A percentile compares a stretch with the other conserved stretches of the same genome.
phyloP scores from a whole-genome alignment of 2,797 vertebrate genomes.

The Oceanodroma leucorhoa region DNA sequence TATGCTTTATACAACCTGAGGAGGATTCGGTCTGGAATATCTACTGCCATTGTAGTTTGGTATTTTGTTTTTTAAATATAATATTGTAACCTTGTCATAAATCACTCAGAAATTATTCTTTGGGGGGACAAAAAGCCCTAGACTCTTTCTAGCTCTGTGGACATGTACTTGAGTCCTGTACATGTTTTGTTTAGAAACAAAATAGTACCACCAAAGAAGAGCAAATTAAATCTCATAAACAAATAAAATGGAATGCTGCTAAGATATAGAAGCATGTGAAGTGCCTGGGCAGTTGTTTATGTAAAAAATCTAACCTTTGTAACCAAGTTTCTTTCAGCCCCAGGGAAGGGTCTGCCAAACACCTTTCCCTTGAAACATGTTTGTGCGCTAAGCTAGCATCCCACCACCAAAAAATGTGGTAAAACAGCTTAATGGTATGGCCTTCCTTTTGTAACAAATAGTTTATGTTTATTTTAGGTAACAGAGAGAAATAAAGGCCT shows the following conservation, averaged over 20 bases:
- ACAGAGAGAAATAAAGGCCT: background rate
- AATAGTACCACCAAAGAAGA: background rate
- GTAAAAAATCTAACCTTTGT: background rate
- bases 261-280: background rate
- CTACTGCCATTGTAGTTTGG: background rate
- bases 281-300: background rate
- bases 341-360: background rate
- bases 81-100: background rate
- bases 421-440: background rate
- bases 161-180: background rate
- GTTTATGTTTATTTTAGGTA: background rate
- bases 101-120: background rate
- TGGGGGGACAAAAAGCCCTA: rapidly evolving
- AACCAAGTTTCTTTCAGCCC: background rate
- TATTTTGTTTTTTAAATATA: background rate
- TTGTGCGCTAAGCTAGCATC: background rate
- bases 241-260: background rate
- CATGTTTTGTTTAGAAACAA: background rate
- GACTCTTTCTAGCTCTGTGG: background rate
- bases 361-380: background rate
- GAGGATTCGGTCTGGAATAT: background rate
- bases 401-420: background rate
- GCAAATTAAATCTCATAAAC: background rate
- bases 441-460: background rate
- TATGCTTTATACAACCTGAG: background rate